phyloP scores from a whole-genome alignment of 2,113 vertebrate species.

The Procavia capensis region DNA sequence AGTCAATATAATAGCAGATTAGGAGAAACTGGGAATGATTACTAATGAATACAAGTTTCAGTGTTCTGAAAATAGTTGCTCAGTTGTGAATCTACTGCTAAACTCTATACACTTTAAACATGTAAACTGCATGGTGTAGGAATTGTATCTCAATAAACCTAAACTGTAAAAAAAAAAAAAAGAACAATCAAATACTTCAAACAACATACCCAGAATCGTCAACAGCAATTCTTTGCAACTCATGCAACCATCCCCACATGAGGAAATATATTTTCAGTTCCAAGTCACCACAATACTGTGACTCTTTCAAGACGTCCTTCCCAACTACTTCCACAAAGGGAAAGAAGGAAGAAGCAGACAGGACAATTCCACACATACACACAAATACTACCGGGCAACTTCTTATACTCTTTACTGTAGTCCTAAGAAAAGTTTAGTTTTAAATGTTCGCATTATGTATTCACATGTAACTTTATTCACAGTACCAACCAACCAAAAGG shows the following conservation, averaged over 20 bases:
- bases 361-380: neutral
- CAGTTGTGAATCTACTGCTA: neutral
- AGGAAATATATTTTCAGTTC: slow-evolving; percentile 31
- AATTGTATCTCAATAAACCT: slow-evolving; percentile 40
- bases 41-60: neutral
- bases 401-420: neutral
- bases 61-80: neutral
- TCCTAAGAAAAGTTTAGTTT: neutral
- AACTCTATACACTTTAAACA: neutral
- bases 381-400: neutral
- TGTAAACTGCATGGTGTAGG: neutral
- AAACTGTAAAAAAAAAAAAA: neutral
- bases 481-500: slow-evolving; percentile 10
- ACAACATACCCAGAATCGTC: neutral
- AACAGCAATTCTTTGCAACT: slow-evolving; percentile 41
- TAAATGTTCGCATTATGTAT: neutral
- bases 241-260: neutral
- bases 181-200: slow-evolving; percentile 32
- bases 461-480: neutral
- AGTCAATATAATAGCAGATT: neutral
- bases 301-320: neutral
- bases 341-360: neutral
- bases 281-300: neutral
- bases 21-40: neutral
- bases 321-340: neutral